Evolutionary conservation across 2,113 vertebrate genomes (phyloP).

Genomic region (Circaetus cinerascens): DNA sequence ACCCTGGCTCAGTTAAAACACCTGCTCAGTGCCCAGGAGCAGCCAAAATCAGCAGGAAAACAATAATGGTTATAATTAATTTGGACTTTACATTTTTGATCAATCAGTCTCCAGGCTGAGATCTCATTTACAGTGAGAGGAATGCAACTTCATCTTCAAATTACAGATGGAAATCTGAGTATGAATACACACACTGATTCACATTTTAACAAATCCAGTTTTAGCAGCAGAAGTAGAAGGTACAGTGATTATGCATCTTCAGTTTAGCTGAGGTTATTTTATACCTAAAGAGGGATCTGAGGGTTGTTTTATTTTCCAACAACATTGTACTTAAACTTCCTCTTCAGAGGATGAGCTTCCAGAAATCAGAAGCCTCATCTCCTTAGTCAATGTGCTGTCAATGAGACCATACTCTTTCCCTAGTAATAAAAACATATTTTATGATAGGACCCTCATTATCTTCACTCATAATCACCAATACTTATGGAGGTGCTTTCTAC

Average conservation of each 20-base stretch:
- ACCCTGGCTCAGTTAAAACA: neutral
- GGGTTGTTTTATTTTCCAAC: neutral
- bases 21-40: neutral
- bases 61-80: neutral
- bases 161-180: neutral
- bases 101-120: neutral
- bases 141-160: neutral
- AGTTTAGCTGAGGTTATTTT: neutral
- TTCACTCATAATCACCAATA: neutral
- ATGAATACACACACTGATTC: neutral
- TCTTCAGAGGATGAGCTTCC: neutral
- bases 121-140: neutral
- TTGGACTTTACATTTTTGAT: neutral
- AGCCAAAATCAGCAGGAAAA: neutral
- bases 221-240: neutral
- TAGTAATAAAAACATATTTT: neutral
- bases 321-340: neutral
- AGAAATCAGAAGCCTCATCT: neutral
- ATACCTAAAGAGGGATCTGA: neutral
- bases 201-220: neutral
- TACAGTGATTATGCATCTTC: neutral
- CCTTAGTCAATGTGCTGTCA: neutral
- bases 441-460: neutral
- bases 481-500: neutral
- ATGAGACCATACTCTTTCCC: neutral